Base-by-base conservation (phyloP, 2,888 invertebrate species). In the Macaria notata region DNA sequence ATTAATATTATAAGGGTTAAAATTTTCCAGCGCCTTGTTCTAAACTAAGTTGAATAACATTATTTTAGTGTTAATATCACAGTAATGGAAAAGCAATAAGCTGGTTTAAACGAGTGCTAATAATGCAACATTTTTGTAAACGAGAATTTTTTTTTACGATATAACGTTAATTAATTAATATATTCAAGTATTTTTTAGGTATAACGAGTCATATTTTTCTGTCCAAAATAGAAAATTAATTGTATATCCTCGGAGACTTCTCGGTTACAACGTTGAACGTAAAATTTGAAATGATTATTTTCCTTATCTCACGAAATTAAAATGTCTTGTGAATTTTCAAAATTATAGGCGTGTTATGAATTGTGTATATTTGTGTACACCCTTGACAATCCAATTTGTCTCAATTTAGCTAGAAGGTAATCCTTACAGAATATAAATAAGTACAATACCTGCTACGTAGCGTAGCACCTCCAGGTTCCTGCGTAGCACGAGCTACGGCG, bases 351-450 rank as follows among this genome's bases (percentile, higher is more conserved):
- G 41, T 62, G 64, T 65, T 63, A 62, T 56, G 61, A 61, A 60
- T 61, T 56, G 51, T 61, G 61, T 62, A 63, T 67, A 63, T 65
- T 63, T 64, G 64, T 64, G 62, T 62, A 65, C 62, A 59, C 59
- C 63, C 63, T 55, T 63, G 63, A 63, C 65, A 61, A 67, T 66
- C 64, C 61, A 65, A 67, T 67, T 67, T 67, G 64, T 67, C 64
- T 59, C 63, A 67, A 67, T 67, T 67, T 63, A 67, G 64, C 62
- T 65, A 59, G 49, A 56, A 55, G 59, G 51, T 59, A 63, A 50
- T 58, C 64, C 63, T 60, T 51, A 50, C 60, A 42, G 66, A 65
- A 63, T 63, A 67, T 65, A 63, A 65, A 64, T 19, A 19, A 19
- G 19, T 19, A 19, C 19, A 19, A 19, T 64, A 66, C 51, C 49